A percentile compares a stretch with the other conserved stretches of the same genome.
These are phyloP conservation scores for Bos taurus DNA, from an alignment of 2,113 vertebrate genomes.

Conservation along the genomic window DNA sequence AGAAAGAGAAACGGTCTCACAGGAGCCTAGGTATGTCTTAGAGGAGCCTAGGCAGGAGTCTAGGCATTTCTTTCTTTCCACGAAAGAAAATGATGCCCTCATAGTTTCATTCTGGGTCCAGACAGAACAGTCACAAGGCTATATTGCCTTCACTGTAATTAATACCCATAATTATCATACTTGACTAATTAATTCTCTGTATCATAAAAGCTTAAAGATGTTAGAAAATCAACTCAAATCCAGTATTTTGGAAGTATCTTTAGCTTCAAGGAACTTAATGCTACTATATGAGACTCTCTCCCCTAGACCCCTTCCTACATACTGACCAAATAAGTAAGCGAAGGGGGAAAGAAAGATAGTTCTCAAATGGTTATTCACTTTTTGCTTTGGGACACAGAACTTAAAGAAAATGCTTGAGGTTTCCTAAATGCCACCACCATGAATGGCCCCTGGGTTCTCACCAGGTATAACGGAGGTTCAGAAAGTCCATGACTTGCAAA, in stretches of 20 bases:
- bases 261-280: constrained; percentile 20
- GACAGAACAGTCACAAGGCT: neutral
- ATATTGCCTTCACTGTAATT: neutral
- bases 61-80: neutral
- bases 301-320: neutral
- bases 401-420: neutral
- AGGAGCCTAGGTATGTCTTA: neutral
- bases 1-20: neutral
- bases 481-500: neutral
- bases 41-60: neutral
- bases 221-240: neutral
- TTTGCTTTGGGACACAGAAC: neutral
- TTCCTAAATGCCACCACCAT: neutral
- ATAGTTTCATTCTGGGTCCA: neutral
- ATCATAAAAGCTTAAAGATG: neutral
- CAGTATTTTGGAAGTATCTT: neutral
- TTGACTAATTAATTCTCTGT: neutral
- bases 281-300: neutral
- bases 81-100: neutral
- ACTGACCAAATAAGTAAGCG: neutral
- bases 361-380: neutral
- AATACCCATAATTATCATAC: neutral
- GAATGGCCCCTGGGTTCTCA: neutral
- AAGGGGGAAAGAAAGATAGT: neutral
- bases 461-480: neutral